Conservation (phyloP, 2,888 invertebrate genomes). For the Eristalis pertinax region DNA sequence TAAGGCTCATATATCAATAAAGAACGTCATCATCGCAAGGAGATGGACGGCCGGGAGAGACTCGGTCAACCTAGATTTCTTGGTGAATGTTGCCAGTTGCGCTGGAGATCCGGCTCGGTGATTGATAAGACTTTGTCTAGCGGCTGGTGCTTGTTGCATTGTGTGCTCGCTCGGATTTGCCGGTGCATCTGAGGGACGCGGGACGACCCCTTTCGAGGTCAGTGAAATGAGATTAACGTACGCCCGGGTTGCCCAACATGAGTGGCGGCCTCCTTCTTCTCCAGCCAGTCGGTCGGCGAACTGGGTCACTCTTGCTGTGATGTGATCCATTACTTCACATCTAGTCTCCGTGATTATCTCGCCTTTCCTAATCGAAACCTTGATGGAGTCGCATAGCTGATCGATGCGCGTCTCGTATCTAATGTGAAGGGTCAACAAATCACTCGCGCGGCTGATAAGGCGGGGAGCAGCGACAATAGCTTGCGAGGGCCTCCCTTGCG, state of each 20-base stretch:
- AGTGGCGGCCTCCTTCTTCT: background rate
- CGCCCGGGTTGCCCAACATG: background rate
- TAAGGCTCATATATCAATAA: constrained; percentile 17
- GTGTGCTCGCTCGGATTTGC: background rate
- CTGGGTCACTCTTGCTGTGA: background rate
- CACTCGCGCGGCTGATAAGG: background rate
- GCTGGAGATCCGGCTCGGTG: constrained; percentile 43
- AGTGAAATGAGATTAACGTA: constrained; percentile 59
- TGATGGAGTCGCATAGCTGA: constrained; percentile 12
- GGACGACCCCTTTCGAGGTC: constrained; percentile 55
- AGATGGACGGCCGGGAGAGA: constrained; percentile 1
- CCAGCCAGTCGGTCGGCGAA: background rate
- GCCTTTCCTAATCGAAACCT: constrained; percentile 17
- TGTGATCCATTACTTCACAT: constrained; percentile 3
- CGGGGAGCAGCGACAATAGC: background rate
- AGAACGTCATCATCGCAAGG: constrained; percentile 1
- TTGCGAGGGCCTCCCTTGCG: background rate
- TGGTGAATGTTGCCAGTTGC: background rate
- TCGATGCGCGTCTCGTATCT: background rate
- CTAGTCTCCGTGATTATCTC: background rate
- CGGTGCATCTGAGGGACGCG: constrained; percentile 4
- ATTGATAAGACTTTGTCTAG: constrained; percentile 49
- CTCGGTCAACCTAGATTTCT: constrained; percentile 25
- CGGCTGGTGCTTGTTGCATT: background rate
- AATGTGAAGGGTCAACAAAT: constrained; percentile 6